Conservation (phyloP, 1,140 invertebrate genomes). For the Drosophila lacertosa region DNA sequence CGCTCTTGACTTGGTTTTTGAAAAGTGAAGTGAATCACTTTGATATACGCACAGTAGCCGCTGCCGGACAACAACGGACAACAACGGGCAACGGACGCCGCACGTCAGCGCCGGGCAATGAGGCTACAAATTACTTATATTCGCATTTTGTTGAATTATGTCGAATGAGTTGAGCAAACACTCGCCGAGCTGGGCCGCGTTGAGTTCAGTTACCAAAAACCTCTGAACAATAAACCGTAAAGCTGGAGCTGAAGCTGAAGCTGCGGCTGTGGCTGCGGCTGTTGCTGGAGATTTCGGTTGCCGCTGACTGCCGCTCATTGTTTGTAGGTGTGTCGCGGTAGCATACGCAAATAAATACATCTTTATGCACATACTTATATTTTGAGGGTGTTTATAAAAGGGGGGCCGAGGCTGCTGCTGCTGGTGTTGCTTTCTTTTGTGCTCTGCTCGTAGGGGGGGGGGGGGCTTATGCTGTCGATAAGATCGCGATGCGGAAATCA, state of each 20-base stretch:
- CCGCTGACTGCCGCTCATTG: slow-evolving; percentile 13
- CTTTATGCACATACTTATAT: slow-evolving; percentile 12
- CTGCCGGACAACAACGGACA: slow-evolving; percentile 15
- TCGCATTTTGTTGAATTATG: slow-evolving; percentile 56
- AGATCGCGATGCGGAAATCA: slow-evolving; percentile 56
- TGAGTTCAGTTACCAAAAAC: slow-evolving; percentile 6
- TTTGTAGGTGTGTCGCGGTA: slow-evolving; percentile 40
- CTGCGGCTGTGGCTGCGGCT: slow-evolving; percentile 31
- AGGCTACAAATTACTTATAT: slow-evolving; percentile 61
- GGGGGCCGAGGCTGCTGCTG: slow-evolving; percentile 23
- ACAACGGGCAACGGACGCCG: background rate
- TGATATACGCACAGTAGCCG: slow-evolving; percentile 64
- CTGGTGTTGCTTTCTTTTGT: slow-evolving; percentile 62
- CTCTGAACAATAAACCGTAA: slow-evolving; percentile 10
- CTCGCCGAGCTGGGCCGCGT: background rate
- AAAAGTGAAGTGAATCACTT: slow-evolving; percentile 78
- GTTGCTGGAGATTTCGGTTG: slow-evolving; percentile 31
- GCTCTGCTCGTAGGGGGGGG: background rate
- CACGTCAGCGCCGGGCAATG: slow-evolving; percentile 50
- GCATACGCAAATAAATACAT: slow-evolving; percentile 8
- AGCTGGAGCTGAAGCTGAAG: slow-evolving; percentile 30
- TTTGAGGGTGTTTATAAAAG: slow-evolving; percentile 34
- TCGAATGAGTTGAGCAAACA: slow-evolving; percentile 75
- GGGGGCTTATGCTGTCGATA: slow-evolving; percentile 8
- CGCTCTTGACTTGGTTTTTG: slow-evolving; percentile 64